Evolutionary conservation across 1,140 invertebrate species (phyloP), one percentile per base, ranked within the genome.

Genomic region (Drosophila quadrilineata): DNA sequence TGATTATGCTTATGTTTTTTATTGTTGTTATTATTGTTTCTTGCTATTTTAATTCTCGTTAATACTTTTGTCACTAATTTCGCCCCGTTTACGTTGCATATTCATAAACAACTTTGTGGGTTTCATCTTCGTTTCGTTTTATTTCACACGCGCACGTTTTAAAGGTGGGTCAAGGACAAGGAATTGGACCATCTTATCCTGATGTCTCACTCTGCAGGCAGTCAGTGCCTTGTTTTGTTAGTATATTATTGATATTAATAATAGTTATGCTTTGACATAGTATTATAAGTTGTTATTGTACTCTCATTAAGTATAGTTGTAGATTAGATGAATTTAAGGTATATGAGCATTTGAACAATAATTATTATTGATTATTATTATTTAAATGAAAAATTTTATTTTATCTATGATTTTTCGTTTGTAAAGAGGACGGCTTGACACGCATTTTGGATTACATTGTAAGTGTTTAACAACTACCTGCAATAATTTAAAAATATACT

Each of bases 371-470:
- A 9, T 31, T 41, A n/a, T 24, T 21, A n/a, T 48, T 49, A 64
- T 45, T 69, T 72, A 57, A 58, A 69, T n/a, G n/a, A n/a, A n/a
- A n/a, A n/a, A n/a, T n/a, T n/a, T n/a, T 68, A 68, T 53, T 64
- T 28, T 80, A 46, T 64, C 40, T 64, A 52, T 71, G 49, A 75
- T 71, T 50, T 40, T 46, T 75, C 56, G 40, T 66, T 77, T 77
- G 77, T 84, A 84, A 77, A 84, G 79, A 84, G 77, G 77, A 84
- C 77, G 77, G 77, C 77, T 85, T 85, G 79, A 77, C 77, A 84
- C 66, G 57, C 79, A 74, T 82, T 77, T 53, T 64, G 48, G 48
- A 75, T 68, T 82, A 76, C 52, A 80, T 75, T 71, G n/a, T 53
- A 59, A 54, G 53, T 62, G 38, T 76, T 60, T 56, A 59, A 77